Percentiles rank a stretch among this genome's conserved stretches.
Evolutionary conservation across 2,888 invertebrate species (phyloP).

Genomic region (Melieria picta): DNA sequence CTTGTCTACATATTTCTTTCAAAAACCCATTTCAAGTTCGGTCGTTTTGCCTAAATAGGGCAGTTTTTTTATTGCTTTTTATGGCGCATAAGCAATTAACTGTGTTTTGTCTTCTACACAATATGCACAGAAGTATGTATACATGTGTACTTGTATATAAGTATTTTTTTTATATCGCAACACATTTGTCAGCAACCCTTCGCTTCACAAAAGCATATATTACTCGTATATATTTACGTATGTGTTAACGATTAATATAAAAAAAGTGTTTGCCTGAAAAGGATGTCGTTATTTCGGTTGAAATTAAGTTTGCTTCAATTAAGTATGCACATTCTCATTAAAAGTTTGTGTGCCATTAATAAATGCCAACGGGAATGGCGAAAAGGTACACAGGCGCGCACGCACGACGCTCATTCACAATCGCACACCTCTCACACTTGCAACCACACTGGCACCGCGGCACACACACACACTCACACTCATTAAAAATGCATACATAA

Average conservation of each 20-base stretch:
- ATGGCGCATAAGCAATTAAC: too few relatives aligned
- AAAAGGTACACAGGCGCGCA: slow-evolving; percentile 24
- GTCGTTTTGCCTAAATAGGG: too few relatives aligned
- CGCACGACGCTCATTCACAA: background rate
- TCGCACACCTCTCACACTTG: background rate
- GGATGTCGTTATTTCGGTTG: slow-evolving; percentile 6
- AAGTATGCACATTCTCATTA: slow-evolving; percentile 48
- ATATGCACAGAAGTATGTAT: too few relatives aligned
- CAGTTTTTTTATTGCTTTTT: too few relatives aligned
- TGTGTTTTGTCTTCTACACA: too few relatives aligned
- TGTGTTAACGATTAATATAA: too few relatives aligned
- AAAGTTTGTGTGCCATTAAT: slow-evolving; percentile 46
- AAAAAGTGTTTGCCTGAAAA: too few relatives aligned
- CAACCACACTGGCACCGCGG: background rate
- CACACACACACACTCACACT: background rate
- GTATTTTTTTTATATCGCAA: background rate
- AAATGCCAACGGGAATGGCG: slow-evolving; percentile 41
- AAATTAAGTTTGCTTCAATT: slow-evolving; percentile 44
- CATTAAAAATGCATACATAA: background rate
- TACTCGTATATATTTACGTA: too few relatives aligned
- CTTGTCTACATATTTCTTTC: too few relatives aligned
- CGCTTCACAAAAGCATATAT: too few relatives aligned
- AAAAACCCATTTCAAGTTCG: too few relatives aligned
- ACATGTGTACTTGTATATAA: background rate
- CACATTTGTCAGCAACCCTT: too few relatives aligned